These are phyloP conservation scores for Gymnoscelis rufifasciata DNA, from an alignment of 2,888 invertebrate species.

Conservation along the genomic window DNA sequence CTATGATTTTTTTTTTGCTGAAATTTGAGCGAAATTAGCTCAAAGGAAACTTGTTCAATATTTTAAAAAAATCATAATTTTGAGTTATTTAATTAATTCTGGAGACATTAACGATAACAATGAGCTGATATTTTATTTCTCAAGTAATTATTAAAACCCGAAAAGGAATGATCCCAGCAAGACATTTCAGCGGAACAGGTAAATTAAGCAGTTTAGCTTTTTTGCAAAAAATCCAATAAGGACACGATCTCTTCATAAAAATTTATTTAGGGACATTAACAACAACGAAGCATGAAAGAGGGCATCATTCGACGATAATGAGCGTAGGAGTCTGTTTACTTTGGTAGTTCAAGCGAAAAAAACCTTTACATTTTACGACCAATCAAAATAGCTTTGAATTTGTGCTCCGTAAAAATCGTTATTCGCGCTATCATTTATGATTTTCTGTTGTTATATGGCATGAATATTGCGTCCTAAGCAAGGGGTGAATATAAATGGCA, in stretches of 20 bases:
- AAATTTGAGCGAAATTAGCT: too few relatives aligned
- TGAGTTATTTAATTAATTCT: too few relatives aligned
- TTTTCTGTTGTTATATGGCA: too few relatives aligned
- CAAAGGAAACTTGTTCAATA: too few relatives aligned
- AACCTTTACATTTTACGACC: conserved; percentile 6
- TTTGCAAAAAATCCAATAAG: conserved; percentile 5
- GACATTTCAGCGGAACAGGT: background rate
- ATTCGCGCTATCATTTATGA: too few relatives aligned
- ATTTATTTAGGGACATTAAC: conserved; percentile 10
- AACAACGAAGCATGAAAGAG: conserved; percentile 6
- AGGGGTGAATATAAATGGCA: too few relatives aligned
- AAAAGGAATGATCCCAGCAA: too few relatives aligned
- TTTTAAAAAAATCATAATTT: too few relatives aligned
- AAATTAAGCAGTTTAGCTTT: background rate
- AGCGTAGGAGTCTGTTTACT: conserved; percentile 4
- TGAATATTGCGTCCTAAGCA: too few relatives aligned
- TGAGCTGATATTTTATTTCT: too few relatives aligned
- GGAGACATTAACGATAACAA: too few relatives aligned
- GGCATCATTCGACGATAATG: conserved; percentile 10
- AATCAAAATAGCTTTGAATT: conserved; percentile 4
- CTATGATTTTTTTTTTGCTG: too few relatives aligned
- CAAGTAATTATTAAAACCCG: background rate
- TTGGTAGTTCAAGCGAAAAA: conserved; percentile 7
- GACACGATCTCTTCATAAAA: conserved; percentile 18
- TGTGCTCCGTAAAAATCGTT: background rate